Base-by-base conservation (phyloP, 2,797 vertebrate species). In the Tolypeutes matacus region DNA sequence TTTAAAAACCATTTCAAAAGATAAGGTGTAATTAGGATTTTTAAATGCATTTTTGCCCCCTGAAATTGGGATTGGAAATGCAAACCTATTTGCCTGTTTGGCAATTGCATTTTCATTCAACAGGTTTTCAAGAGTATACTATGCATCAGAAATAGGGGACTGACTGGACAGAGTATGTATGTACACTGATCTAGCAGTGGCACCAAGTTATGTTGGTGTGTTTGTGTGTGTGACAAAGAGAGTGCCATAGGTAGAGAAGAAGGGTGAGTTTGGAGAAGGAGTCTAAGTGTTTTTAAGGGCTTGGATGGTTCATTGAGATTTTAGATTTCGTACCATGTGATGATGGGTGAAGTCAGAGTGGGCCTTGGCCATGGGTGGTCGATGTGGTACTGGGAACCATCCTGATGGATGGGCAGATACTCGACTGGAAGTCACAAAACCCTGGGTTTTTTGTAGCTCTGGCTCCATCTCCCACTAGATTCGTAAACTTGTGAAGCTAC, bases 1-100 rank as follows among this genome's bases (percentile, higher is more conserved):
- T 93, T 91, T 87, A 17, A 81, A 82, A 95, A 80, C 94, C 53
- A 64, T 46, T 84, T 87, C 46, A 39, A 72, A 95, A 42, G 42
- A 21, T 56, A 78, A 46, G 36, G 17, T 53, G 6, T 86, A 53
- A 78, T 65, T 85, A 51, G 7, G 34, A 0, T 17, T 93, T 88
- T 49, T 29, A 65, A 65, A 18, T 60, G 31, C 17, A 7, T 34
- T 65, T 69, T 88, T 76, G 13, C 7, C 89, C 9, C 46, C 34
- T 92, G 65, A 88, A 86, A 83, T 78, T 87, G 5, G 39, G 86
- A 67, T 58, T 36, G 64, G 46, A 89, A 82, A 46, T 65, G n/a
- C 8, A 83, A 80, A 18, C 10, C 46, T 67, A 0, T 49, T 70
- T 82, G 76, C 11, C 46, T 70, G 1, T 29, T 70, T 86, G 81